Evolutionary conservation across 2,888 invertebrate species (phyloP), one percentile per base, ranked within the genome.

Genomic region (Cataglyphis altisquamis): DNA sequence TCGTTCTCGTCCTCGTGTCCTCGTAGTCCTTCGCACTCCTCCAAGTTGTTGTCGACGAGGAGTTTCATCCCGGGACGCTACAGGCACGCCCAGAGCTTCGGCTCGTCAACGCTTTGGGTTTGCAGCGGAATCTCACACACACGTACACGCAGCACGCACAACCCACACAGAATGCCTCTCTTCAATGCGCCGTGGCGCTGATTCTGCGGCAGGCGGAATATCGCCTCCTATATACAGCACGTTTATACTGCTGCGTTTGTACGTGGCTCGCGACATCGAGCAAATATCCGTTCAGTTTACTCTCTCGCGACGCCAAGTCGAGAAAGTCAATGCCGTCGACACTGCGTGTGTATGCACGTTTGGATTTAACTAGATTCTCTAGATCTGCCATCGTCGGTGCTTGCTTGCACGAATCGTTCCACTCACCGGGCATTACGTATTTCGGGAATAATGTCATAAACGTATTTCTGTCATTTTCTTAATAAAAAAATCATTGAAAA

Each of bases 71-170:
- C 77, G 48, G 83, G 57, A 8, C 8, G 83, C 80, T 63, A 66
- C 45, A 70, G 73, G 82, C 63, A 62, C 60, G 73, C 73, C 70
- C 83, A 41, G 66, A 67, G 70, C 66, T 78, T 83, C 45, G 78
- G 70, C 55, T 70, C 83, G 83, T 78, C 82, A 67, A 80, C 72
- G 83, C 57, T 74, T 82, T 64, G 45, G 77, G 73, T 80, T 85
- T 82, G 64, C 77, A n/a, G 68, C 82, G 77, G 81, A 88, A 88
- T 86, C 84, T 70, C 84, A 68, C 80, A 60, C 74, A 32, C 64
- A 39, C 64, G 25, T 15, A 5, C 72, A 10, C 25, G n/a, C 41
- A 45, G 0, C 6, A 12, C 36, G 12, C 29, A 36, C 8, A 21
- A 9, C 18, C 18, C 68, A n/a, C 48, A n/a, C n/a, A 8, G 15